phyloP scores from a whole-genome alignment of 2,888 invertebrate genomes.

The Eilema griseolum region DNA sequence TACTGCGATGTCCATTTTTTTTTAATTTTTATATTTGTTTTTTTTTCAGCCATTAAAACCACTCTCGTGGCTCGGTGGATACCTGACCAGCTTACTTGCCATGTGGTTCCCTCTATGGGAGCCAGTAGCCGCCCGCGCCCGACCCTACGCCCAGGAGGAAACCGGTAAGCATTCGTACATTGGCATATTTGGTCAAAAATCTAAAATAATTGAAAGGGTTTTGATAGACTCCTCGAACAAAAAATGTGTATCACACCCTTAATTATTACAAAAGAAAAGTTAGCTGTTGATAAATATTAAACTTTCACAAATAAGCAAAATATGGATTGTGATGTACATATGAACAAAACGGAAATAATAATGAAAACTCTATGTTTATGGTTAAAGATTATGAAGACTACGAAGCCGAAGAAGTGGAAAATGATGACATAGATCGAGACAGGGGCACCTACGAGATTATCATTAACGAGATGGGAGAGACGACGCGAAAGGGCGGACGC shows the following conservation, averaged over 20 bases:
- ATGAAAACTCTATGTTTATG: not conserved
- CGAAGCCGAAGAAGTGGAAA: conserved; percentile 75
- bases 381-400: conserved; percentile 79
- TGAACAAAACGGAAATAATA: too few relatives aligned
- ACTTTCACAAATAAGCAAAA: too few relatives aligned
- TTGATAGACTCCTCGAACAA: too few relatives aligned
- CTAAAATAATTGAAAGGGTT: too few relatives aligned
- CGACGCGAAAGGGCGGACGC: conserved; percentile 73
- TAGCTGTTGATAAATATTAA: too few relatives aligned
- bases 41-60: conserved; percentile 84
- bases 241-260: too few relatives aligned
- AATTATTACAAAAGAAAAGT: too few relatives aligned
- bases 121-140: conserved; percentile 68
- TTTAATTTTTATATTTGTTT: conserved; percentile 4
- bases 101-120: conserved; percentile 84
- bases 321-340: too few relatives aligned
- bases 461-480: conserved; percentile 70
- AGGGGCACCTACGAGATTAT: conserved; percentile 82
- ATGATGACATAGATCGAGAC: conserved; percentile 73
- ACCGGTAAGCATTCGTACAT: conserved; percentile 71
- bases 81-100: conserved; percentile 82
- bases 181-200: too few relatives aligned
- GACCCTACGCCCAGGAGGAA: conserved; percentile 85
- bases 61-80: conserved; percentile 85
- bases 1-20: not conserved